phyloP scores from a whole-genome alignment of 2,797 vertebrate species.

The Crax fasciolata region DNA sequence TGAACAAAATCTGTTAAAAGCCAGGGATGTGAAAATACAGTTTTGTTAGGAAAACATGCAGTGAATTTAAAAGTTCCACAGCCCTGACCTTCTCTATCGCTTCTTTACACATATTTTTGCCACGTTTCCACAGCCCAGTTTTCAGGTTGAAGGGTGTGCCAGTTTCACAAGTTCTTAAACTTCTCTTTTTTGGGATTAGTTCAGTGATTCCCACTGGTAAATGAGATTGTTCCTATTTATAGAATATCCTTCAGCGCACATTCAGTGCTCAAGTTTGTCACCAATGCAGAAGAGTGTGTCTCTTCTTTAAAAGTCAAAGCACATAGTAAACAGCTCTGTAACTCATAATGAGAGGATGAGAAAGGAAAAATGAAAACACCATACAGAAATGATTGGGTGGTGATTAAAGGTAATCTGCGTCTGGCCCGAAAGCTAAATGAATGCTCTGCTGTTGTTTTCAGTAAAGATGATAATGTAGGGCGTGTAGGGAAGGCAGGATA shows the following conservation, averaged over 20 bases:
- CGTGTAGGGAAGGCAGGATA: neutral
- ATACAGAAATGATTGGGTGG: neutral
- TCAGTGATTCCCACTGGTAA: slow-evolving; percentile 22
- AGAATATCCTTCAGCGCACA: neutral
- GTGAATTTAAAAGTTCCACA: neutral
- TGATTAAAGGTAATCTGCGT: neutral
- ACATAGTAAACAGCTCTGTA: neutral
- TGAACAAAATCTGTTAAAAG: neutral
- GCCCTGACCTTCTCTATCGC: neutral
- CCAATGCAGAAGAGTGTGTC: neutral
- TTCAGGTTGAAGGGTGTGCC: neutral
- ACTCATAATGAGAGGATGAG: slow-evolving; percentile 21
- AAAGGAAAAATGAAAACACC: neutral
- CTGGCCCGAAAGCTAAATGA: neutral
- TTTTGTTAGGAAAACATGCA: neutral
- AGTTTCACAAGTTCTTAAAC: slow-evolving; percentile 25
- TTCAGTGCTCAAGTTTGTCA: slow-evolving; percentile 11
- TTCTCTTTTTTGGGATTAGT: neutral
- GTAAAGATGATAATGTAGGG: slow-evolving; percentile 8
- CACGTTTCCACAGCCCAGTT: neutral
- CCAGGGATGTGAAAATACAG: neutral
- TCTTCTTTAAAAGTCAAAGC: neutral
- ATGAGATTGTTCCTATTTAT: slow-evolving; percentile 30
- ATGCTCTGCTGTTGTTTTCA: slow-evolving; percentile 16
- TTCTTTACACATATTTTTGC: neutral